phyloP scores from a whole-genome alignment of 2,888 invertebrate genomes.

The Creontiades dilutus region DNA sequence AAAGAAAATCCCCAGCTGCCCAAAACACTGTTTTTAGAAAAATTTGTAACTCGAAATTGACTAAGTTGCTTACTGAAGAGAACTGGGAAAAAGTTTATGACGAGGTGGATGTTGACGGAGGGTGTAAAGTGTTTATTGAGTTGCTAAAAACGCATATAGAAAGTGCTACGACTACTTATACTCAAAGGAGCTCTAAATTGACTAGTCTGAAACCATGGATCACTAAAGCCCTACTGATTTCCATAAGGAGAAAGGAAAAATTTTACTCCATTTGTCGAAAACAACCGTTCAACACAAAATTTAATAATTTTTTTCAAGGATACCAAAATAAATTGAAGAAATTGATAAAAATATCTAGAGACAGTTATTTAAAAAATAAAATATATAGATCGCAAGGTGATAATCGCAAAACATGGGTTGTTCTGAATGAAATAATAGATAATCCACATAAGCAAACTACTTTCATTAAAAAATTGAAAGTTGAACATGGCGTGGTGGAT shows the following conservation, averaged over 20 bases:
- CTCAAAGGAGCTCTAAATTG: not conserved
- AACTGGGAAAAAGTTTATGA: not conserved
- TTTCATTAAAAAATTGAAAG: not conserved
- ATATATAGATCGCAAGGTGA: not conserved
- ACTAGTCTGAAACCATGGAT: not conserved
- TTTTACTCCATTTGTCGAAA: not conserved
- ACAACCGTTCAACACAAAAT: not conserved
- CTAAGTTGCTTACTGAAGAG: no score
- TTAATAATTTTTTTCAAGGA: not conserved
- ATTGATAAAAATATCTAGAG: not conserved
- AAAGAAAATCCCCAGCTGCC: not conserved
- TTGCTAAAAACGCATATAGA: not conserved
- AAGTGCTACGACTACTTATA: not conserved
- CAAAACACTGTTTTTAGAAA: not conserved
- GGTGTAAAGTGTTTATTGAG: not conserved
- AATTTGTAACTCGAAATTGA: not conserved
- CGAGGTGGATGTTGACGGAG: not conserved
- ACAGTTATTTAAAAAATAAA: not conserved
- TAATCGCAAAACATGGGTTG: not conserved
- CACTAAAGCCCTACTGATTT: not conserved
- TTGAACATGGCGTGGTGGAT: not conserved
- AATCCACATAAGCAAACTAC: not conserved
- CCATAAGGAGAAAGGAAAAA: not conserved
- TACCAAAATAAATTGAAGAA: no score
- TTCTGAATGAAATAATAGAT: not conserved